These are phyloP conservation scores for Temnopleurus reevesii DNA, from an alignment of 53 echinoderm and acorn worm genomes.

Conservation along the genomic window DNA sequence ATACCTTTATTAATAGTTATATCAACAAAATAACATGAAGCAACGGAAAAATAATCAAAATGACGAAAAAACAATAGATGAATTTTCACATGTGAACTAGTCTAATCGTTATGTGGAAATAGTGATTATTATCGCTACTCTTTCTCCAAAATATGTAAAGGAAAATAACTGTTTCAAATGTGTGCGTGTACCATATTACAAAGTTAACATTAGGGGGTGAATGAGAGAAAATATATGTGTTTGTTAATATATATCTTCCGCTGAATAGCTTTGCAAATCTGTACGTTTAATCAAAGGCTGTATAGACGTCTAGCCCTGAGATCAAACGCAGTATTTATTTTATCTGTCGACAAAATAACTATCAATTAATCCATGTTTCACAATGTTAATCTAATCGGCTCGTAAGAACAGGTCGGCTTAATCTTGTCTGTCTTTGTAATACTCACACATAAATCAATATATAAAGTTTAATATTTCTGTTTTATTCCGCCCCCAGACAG, in stretches of 20 bases:
- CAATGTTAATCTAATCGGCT: conserved; percentile 1
- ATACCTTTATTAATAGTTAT: too few relatives aligned
- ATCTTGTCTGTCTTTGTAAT: neutral
- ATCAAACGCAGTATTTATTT: neutral
- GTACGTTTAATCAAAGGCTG: neutral
- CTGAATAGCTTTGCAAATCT: neutral
- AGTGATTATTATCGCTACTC: too few relatives aligned
- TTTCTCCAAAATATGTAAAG: too few relatives aligned
- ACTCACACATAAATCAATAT: neutral
- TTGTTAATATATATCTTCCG: neutral
- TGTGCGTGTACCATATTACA: too few relatives aligned
- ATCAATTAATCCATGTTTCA: neutral
- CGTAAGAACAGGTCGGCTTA: neutral
- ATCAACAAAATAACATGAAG: too few relatives aligned
- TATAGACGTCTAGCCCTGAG: neutral
- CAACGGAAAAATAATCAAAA: too few relatives aligned
- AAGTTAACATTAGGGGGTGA: neutral
- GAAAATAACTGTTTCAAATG: too few relatives aligned
- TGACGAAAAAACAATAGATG: too few relatives aligned
- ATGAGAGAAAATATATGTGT: neutral
- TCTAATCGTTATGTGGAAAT: too few relatives aligned
- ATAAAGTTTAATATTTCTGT: neutral
- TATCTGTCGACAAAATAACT: neutral
- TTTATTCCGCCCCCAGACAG: neutral
- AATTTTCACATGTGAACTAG: too few relatives aligned